phyloP scores from a whole-genome alignment of 2,888 invertebrate species.

The Platycheirus rosarum region DNA sequence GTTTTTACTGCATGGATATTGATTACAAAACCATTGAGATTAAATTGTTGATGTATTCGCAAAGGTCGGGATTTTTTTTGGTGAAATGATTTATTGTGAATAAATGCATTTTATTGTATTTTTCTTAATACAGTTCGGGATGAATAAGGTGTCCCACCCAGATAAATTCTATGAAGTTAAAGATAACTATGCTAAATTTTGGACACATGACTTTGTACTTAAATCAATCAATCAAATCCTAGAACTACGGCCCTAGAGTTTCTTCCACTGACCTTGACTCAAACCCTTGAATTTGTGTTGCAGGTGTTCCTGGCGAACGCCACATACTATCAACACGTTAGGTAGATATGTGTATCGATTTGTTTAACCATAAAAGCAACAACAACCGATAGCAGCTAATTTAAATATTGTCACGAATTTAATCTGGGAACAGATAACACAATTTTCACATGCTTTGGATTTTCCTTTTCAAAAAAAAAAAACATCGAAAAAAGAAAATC shows the following conservation, averaged over 20 bases:
- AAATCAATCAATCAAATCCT: too few species aligned
- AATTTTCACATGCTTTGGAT: conserved; percentile 63
- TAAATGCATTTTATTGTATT: too few species aligned
- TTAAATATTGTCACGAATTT: conserved; percentile 58
- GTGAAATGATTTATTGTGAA: too few species aligned
- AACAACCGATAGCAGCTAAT: conserved; percentile 45
- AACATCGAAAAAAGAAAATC: conserved; percentile 27
- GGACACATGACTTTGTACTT: too few species aligned
- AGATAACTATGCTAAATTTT: too few species aligned
- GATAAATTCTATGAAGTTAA: too few species aligned
- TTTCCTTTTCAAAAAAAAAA: conserved; percentile 15
- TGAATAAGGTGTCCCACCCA: too few species aligned
- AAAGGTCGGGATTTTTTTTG: background rate
- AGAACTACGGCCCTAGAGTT: too few species aligned
- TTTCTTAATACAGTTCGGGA: too few species aligned
- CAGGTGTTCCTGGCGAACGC: conserved; percentile 42
- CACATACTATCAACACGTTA: conserved; percentile 7
- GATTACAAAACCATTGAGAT: conserved; percentile 3
- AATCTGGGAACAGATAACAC: conserved; percentile 71
- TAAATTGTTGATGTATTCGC: background rate
- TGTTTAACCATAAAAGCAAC: background rate
- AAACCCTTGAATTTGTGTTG: too few species aligned
- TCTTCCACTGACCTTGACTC: too few species aligned
- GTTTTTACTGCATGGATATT: background rate
- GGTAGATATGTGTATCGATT: too few species aligned